These are phyloP conservation scores for Molorchus minor DNA, from an alignment of 2,888 invertebrate species.

Conservation along the genomic window DNA sequence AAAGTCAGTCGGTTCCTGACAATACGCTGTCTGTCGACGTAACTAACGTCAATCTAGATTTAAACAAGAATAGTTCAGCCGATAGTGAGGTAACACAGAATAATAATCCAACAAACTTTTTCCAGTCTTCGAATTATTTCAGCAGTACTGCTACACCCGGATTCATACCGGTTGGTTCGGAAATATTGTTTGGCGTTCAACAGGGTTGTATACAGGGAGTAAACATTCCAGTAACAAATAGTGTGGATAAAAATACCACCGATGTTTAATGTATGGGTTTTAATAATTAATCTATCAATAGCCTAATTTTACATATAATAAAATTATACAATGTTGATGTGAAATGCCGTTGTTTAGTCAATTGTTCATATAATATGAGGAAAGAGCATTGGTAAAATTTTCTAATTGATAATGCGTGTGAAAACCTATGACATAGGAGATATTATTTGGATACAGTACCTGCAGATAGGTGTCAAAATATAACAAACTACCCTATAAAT, in stretches of 20 bases:
- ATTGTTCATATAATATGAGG: conserved; percentile 12
- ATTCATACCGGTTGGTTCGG: conserved; percentile 69
- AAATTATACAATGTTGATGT: background rate
- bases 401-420: background rate
- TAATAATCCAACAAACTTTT: conserved; percentile 54
- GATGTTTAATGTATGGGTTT: conserved; percentile 5
- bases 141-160: conserved; percentile 63
- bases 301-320: background rate
- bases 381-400: no score
- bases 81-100: conserved; percentile 7
- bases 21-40: background rate
- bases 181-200: conserved; percentile 68
- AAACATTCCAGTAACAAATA: conserved; percentile 32
- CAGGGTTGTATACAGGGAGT: conserved; percentile 14
- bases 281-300: background rate
- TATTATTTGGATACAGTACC: no score
- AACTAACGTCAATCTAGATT: conserved; percentile 29
- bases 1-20: background rate
- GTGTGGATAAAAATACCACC: conserved; percentile 18
- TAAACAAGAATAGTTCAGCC: conserved; percentile 33
- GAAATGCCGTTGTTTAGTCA: conserved; percentile 10
- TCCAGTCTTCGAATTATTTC: conserved; percentile 75
- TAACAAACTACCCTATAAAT: no score
- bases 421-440: background rate
- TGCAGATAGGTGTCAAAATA: no score